Evolutionary conservation across 2,797 vertebrate genomes (phyloP).

Genomic region (Bradypodion pumilum): DNA sequence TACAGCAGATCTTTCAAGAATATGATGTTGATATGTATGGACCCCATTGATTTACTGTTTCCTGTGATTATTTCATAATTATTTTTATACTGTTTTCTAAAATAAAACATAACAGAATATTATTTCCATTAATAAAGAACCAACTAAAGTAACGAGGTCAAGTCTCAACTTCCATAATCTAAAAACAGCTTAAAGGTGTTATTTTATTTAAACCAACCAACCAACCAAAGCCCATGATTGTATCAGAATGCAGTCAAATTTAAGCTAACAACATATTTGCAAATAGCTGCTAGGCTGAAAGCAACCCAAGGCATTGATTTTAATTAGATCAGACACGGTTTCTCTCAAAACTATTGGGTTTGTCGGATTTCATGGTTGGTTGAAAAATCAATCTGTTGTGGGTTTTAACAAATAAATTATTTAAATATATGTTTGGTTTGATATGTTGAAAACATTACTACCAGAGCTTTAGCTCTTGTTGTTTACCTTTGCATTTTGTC

Average conservation of each 20-base stretch:
- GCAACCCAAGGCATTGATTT: constrained; percentile 48
- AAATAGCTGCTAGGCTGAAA: constrained; percentile 13
- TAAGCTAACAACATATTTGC: constrained; percentile 35
- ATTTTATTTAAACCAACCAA: background rate
- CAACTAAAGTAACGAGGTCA: too few species aligned
- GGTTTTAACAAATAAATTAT: constrained; percentile 38
- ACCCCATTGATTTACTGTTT: too few species aligned
- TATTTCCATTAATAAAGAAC: too few species aligned
- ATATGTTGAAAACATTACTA: background rate
- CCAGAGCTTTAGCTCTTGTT: background rate
- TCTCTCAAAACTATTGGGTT: constrained; percentile 46
- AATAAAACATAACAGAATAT: too few species aligned
- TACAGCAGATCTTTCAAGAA: too few species aligned
- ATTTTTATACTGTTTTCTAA: too few species aligned
- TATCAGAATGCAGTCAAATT: background rate
- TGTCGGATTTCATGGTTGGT: constrained; percentile 57
- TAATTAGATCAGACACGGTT: constrained; percentile 63
- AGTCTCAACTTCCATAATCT: too few species aligned
- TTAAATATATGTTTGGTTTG: constrained; percentile 14
- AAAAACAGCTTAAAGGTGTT: background rate
- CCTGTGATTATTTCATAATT: too few species aligned
- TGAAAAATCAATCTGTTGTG: constrained; percentile 59
- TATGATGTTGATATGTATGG: too few species aligned
- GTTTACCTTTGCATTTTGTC: background rate
- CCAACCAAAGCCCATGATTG: too few species aligned